Conservation (phyloP, 2,888 invertebrate genomes). For the Artemia sp. region DNA sequence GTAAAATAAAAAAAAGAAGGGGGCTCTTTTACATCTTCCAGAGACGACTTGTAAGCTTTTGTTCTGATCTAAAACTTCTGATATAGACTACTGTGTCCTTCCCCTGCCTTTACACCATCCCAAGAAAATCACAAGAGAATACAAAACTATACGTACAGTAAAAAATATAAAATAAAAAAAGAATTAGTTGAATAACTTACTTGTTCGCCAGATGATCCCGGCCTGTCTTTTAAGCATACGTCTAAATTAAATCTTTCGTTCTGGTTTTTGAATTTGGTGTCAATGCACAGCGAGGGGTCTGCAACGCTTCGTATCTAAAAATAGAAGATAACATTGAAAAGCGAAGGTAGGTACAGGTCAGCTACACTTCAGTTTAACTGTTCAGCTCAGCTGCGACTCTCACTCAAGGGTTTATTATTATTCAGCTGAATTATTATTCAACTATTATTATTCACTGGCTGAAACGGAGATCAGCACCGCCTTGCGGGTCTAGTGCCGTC, state of each 20-base stretch:
- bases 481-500: too few species aligned
- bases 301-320: slow-evolving; percentile 47
- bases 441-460: too few species aligned
- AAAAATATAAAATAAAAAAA: too few species aligned
- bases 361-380: too few species aligned
- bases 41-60: background rate
- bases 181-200: slow-evolving; percentile 26
- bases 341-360: too few species aligned
- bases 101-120: background rate
- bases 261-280: slow-evolving; percentile 41
- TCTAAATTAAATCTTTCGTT: slow-evolving; percentile 36
- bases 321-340: slow-evolving; percentile 17
- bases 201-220: slow-evolving; percentile 41
- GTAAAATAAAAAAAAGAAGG: too few species aligned
- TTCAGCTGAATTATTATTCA: too few species aligned
- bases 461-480: too few species aligned
- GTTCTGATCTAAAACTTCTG: background rate
- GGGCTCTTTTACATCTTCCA: background rate
- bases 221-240: slow-evolving; percentile 40
- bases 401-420: too few species aligned
- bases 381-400: too few species aligned
- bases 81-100: background rate
- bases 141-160: too few species aligned
- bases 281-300: slow-evolving; percentile 49
- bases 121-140: background rate